Evolutionary conservation across 2,888 invertebrate genomes (phyloP), one percentile per base, ranked within the genome.

Genomic region (Xestobium rufovillosum): DNA sequence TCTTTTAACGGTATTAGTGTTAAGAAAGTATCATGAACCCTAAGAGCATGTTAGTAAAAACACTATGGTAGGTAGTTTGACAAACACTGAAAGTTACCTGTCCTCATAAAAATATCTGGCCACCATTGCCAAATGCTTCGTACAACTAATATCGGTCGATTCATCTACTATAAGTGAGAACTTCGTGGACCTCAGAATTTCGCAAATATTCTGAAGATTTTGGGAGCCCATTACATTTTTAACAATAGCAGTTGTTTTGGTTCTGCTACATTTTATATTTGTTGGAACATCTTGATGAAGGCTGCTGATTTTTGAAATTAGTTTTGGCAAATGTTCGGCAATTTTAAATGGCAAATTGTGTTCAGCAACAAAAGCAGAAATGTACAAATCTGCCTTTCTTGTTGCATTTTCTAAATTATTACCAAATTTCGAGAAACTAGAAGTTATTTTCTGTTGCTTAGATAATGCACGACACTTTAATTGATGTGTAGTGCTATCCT

Each of bases 151-250:
- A n/a, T 19, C 23, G 6, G 23, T 19, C n/a, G n/a, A n/a, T n/a
- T n/a, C n/a, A n/a, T n/a, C n/a, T n/a, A n/a, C n/a, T n/a, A n/a
- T n/a, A 6, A 19, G n/a, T 6, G n/a, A 19, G n/a, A 19, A 19
- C n/a, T 19, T 19, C n/a, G 23, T 19, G 23, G 23, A 8, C 23
- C n/a, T 19, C n/a, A 19, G n/a, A 19, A 19, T 19, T 8, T 19
- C 23, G n/a, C 23, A 19, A 19, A 19, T n/a, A 19, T 19, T n/a
- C n/a, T 19, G 23, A n/a, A 19, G 23, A 8, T 19, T 6, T 19
- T 19, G 6, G 6, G 6, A 6, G 6, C 23, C 23, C 6, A 19
- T 19, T 8, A n/a, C 23, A n/a, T n/a, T 19, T 19, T 19, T 19
- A 19, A 19, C 23, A 6, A 19, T 6, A 19, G 23, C 23, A 19